phyloP scores from a whole-genome alignment of 2,797 vertebrate genomes.

The Naso thynnoides region DNA sequence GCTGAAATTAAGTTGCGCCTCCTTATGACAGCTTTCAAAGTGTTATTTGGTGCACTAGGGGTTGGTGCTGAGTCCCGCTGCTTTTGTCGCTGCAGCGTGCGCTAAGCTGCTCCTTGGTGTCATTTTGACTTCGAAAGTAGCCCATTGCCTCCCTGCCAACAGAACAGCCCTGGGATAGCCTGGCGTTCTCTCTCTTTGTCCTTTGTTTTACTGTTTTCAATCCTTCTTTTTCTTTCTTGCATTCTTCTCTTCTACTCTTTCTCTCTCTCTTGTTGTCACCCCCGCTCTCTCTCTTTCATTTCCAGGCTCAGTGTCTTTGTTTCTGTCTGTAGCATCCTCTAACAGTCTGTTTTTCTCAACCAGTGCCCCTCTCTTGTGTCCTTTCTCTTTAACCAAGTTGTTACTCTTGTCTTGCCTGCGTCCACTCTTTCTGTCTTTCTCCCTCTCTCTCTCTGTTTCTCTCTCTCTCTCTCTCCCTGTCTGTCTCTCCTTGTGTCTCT shows the following conservation, averaged over 20 bases:
- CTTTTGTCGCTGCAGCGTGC: conserved; percentile 52
- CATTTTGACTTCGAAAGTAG: conserved; percentile 83
- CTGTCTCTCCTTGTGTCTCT: background rate
- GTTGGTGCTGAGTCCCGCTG: conserved; percentile 49
- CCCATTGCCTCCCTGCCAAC: conserved; percentile 75
- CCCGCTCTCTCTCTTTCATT: conserved; percentile 38
- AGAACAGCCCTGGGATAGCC: conserved; percentile 71
- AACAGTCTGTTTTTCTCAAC: conserved; percentile 37
- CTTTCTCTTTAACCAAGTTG: conserved; percentile 59
- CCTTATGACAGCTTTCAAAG: conserved; percentile 38
- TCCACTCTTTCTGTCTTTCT: conserved; percentile 17
- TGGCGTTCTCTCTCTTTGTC: conserved; percentile 59
- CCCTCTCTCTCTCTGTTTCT: conserved; percentile 9
- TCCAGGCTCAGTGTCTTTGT: conserved; percentile 45
- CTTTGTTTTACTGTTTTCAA: conserved; percentile 51
- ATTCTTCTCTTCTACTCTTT: background rate
- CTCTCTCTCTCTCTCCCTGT: background rate
- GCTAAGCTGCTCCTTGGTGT: conserved; percentile 76
- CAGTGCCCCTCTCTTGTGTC: conserved; percentile 32
- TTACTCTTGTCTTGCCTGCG: conserved; percentile 59
- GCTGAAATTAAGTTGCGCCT: conserved; percentile 30
- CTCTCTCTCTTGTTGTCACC: conserved; percentile 33
- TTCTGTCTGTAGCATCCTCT: conserved; percentile 47
- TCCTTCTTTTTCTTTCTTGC: conserved; percentile 20
- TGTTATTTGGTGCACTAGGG: conserved; percentile 41